These are phyloP conservation scores for Erythrocercus mccallii DNA, from an alignment of 2,113 vertebrate species.

Conservation along the genomic window DNA sequence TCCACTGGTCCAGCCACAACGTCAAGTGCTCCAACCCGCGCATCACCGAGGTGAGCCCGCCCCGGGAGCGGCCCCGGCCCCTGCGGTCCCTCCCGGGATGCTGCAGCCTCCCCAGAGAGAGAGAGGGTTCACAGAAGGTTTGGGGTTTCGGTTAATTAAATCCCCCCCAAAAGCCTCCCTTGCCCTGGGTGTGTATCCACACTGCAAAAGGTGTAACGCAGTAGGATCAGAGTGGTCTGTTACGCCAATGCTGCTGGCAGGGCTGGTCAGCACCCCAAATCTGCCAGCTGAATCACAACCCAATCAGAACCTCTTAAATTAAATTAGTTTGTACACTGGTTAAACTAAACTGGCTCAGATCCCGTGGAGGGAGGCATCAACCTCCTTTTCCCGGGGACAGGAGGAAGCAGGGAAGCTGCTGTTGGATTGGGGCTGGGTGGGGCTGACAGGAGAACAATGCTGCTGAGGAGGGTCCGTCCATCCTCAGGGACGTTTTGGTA, in stretches of 20 bases:
- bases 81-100: too few species aligned
- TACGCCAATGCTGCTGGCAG: background rate
- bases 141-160: background rate
- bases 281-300: background rate
- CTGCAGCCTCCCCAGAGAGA: too few species aligned
- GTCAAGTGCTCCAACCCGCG: conserved; percentile 98
- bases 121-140: too few species aligned
- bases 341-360: background rate
- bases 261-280: background rate
- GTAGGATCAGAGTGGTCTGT: background rate
- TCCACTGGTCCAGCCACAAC: conserved; percentile 87
- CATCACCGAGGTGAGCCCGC: conserved; percentile 87
- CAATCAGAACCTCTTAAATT: background rate
- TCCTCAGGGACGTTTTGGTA: background rate
- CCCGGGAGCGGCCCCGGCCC: too few species aligned
- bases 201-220: background rate
- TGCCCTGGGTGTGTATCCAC: background rate
- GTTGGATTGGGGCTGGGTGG: background rate
- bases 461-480: background rate
- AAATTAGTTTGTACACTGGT: background rate
- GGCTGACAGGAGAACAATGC: background rate
- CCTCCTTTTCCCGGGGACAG: background rate
- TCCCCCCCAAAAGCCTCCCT: background rate
- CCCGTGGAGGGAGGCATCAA: background rate
- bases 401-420: background rate